Percentiles rank a stretch among this genome's conserved stretches.
These are phyloP conservation scores for Anseranas semipalmata DNA, from an alignment of 2,113 vertebrate genomes.

Conservation along the genomic window DNA sequence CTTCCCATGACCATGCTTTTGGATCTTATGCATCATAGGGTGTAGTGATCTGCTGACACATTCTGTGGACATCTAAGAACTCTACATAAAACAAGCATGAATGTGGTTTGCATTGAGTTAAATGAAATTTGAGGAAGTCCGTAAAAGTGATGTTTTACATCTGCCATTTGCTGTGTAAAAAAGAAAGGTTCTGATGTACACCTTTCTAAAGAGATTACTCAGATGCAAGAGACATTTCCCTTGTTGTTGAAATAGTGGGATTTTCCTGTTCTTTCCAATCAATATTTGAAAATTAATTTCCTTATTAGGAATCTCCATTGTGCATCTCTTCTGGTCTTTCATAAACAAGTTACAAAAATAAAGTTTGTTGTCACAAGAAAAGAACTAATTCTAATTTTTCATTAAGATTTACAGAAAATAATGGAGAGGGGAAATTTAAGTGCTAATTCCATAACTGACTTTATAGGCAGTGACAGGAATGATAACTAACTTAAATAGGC, in stretches of 20 bases:
- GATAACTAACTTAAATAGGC: neutral
- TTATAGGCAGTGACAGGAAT: neutral
- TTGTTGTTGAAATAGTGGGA: neutral
- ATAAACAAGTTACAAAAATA: neutral
- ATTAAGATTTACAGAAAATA: neutral
- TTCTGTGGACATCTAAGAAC: neutral
- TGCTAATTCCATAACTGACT: neutral
- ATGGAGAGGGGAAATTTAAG: neutral
- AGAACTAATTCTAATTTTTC: neutral
- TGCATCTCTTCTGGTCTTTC: neutral
- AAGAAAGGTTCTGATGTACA: neutral
- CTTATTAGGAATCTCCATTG: neutral
- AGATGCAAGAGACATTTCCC: neutral
- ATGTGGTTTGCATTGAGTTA: neutral
- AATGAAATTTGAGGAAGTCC: neutral
- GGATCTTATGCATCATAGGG: too few relatives aligned
- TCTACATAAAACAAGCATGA: rapidly evolving
- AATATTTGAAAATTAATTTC: neutral
- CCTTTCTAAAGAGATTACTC: neutral
- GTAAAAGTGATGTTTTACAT: neutral
- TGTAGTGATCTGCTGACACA: neutral
- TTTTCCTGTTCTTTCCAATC: neutral
- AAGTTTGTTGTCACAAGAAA: neutral
- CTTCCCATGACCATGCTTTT: neutral
- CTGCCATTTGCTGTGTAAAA: neutral